Base-by-base conservation (phyloP, 2,888 invertebrate species). In the Calephelis perditalis region DNA sequence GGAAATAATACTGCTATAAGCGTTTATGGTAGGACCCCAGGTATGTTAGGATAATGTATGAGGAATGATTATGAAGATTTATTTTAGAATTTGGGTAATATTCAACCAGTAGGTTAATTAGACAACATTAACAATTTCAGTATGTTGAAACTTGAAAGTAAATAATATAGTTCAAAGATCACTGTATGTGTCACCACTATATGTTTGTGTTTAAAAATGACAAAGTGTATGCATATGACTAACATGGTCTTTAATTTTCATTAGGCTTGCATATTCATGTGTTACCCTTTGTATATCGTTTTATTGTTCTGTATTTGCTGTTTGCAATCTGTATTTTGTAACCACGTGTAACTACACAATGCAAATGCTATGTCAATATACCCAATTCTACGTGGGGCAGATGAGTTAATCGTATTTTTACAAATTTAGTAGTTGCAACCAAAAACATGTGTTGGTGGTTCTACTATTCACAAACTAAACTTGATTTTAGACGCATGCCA, bases 231-330 rank as follows among this genome's bases (percentile, higher is more conserved):
- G 11, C 52, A 40, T 40, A 40, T 40, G 52, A 54, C 52, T 66
- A 76, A 60, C 40, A 12, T 58, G 58, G 57, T 63, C 71, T 77
- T 78, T 69, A 78, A 81, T 77, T 84, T 83, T 82, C 81, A 86
- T 81, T 77, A 74, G 66, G 63, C 72, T 72, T 72, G 71, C 73
- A 76, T 78, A 81, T 81, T 81, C 80, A 77, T 78, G 74, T 77
- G 71, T 72, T 82, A 80, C 86, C 84, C 85, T 82, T 81, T 84
- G 81, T 76, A 75, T 75, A 69, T 73, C 75, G 76, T 68, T 57
- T 71, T 66, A 71, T 84, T 85, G 81, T 82, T 72, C 76, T 26
- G 36, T 35, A 54, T 36, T 77, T 70, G 54, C 54, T 36, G 36
- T 54, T 54, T 54, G 36, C 36, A 7, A 54, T 54, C 7, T 11